A percentile compares a stretch with the other conserved stretches of the same genome.
phyloP scores from a whole-genome alignment of 30 jellyfish, hydroid and myxozoan species.

The Cassiopea xamachana region DNA sequence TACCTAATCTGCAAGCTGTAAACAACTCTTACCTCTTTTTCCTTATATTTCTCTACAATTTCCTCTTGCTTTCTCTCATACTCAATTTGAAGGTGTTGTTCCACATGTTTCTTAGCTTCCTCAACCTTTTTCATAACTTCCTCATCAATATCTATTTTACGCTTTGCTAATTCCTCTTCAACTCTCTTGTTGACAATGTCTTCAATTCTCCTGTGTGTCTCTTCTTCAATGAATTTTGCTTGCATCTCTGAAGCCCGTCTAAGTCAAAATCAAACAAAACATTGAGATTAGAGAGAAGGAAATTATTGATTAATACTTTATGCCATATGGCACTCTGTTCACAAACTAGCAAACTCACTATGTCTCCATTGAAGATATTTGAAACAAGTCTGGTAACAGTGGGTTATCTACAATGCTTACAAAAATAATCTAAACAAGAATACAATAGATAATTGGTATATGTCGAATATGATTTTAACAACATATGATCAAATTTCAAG shows the following conservation, averaged over 20 bases:
- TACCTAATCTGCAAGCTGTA: neutral
- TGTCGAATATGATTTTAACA: no score
- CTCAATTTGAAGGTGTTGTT: constrained; percentile 93
- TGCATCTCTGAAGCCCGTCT: constrained; percentile 99
- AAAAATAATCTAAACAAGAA: no score
- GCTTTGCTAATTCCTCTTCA: constrained; percentile 97
- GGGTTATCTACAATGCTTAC: no score
- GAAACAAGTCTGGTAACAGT: no score
- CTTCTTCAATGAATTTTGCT: constrained; percentile 97
- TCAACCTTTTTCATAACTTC: constrained; percentile 97
- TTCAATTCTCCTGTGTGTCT: constrained; percentile 97
- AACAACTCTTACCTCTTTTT: constrained; percentile 83
- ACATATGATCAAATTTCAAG: no score
- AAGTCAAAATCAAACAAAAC: neutral
- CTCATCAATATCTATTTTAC: constrained; percentile 98
- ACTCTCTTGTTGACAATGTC: constrained; percentile 97
- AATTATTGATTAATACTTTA: no score
- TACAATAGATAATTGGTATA: no score
- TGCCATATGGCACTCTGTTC: no score
- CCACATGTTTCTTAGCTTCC: constrained; percentile 97
- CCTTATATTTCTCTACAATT: constrained; percentile 88
- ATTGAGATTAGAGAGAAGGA: no score
- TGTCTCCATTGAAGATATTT: no score
- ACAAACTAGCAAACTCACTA: no score
- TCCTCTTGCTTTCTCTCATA: constrained; percentile 95